Evolutionary conservation across 2,113 vertebrate genomes (phyloP).

Genomic region (Strix aluco): DNA sequence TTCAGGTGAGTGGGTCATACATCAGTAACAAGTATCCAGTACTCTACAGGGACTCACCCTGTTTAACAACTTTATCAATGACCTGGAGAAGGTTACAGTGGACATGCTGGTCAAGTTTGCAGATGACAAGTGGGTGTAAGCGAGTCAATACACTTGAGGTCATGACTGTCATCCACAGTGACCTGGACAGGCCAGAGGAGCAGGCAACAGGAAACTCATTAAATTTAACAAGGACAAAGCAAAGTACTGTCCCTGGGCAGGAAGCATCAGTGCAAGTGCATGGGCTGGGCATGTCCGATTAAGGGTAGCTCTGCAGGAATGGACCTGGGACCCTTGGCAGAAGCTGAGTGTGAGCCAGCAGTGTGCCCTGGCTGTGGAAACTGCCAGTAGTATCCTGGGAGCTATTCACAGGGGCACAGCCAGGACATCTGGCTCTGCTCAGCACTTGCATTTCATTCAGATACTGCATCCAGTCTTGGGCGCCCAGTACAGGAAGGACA

Average conservation of each 20-base stretch:
- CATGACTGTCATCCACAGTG: background rate
- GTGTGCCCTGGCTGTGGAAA: background rate
- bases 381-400: rapidly evolving
- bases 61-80: background rate
- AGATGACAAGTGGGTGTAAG: background rate
- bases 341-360: background rate
- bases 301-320: background rate
- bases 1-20: background rate
- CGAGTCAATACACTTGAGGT: background rate
- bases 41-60: background rate
- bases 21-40: background rate
- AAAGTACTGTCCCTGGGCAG: background rate
- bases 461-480: background rate
- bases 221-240: background rate
- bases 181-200: background rate
- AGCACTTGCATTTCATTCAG: background rate
- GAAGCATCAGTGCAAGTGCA: background rate
- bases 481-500: background rate
- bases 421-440: background rate
- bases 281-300: too few relatives aligned
- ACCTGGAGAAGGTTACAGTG: background rate
- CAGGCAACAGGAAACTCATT: background rate
- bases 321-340: too few relatives aligned
- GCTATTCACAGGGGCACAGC: background rate
- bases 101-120: background rate